Percentiles rank a stretch among this genome's conserved stretches.
phyloP scores from a whole-genome alignment of 2,888 invertebrate genomes.

The Nineta flava region DNA sequence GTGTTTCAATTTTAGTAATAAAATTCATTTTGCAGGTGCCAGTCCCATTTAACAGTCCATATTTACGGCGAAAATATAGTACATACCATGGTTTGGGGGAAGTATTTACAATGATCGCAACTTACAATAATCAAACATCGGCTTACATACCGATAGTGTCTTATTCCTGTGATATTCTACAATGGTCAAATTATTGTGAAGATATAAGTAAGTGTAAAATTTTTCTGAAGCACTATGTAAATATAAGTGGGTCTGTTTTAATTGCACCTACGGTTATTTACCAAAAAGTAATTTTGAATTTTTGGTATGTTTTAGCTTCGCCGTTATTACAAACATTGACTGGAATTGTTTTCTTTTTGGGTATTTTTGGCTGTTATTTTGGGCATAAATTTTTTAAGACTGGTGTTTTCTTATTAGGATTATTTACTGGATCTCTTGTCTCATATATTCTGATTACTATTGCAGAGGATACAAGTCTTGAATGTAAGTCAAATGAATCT shows the following conservation, averaged over 20 bases:
- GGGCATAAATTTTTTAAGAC: conserved; percentile 48
- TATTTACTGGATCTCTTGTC: conserved; percentile 36
- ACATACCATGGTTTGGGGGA: conserved; percentile 45
- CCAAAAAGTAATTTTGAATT: too few species aligned
- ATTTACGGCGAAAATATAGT: conserved; percentile 34
- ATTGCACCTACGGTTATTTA: too few species aligned
- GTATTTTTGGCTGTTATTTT: conserved; percentile 41
- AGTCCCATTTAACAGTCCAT: conserved; percentile 15
- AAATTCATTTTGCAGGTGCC: conserved; percentile 18
- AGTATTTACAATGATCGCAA: conserved; percentile 40
- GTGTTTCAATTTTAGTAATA: too few species aligned
- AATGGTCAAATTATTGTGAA: conserved; percentile 32
- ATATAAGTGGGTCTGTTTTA: too few species aligned
- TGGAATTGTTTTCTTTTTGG: conserved; percentile 37
- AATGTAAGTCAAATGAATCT: conserved; percentile 10
- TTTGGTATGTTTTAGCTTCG: conserved; percentile 25
- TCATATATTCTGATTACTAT: conserved; percentile 32
- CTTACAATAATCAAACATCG: conserved; percentile 28
- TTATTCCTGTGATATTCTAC: conserved; percentile 43
- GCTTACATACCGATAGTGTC: conserved; percentile 52
- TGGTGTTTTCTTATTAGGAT: conserved; percentile 44
- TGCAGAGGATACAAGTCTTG: conserved; percentile 10
- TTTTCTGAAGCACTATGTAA: too few species aligned
- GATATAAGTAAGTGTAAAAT: conserved; percentile 31
- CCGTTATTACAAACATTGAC: conserved; percentile 33